phyloP scores from a whole-genome alignment of 2,113 vertebrate genomes.

The Antigone vipio region DNA sequence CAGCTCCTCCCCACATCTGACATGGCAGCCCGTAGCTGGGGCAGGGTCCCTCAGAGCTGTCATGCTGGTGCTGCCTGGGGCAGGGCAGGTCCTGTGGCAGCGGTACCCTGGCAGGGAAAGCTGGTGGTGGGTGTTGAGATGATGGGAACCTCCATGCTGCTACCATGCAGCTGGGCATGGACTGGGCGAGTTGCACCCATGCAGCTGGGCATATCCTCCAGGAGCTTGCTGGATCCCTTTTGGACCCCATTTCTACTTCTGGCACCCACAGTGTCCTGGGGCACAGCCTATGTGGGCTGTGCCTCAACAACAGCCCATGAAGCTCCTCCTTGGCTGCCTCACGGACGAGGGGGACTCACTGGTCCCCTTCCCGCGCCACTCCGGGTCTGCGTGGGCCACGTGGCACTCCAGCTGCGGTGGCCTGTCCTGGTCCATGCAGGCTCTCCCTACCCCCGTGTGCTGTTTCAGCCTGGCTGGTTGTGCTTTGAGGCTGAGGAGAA shows the following conservation, averaged over 20 bases:
- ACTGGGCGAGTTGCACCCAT: fast-evolving
- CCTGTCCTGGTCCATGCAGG: neutral
- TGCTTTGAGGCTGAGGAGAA: neutral
- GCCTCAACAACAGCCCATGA: neutral
- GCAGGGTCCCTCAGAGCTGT: neutral
- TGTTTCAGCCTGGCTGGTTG: neutral
- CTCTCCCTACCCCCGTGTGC: neutral
- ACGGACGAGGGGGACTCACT: fast-evolving
- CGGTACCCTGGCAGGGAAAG: neutral
- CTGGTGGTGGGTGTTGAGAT: neutral
- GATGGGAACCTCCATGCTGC: neutral
- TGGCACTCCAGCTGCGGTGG: neutral
- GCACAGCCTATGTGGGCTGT: neutral
- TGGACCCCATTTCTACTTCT: neutral
- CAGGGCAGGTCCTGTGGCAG: neutral
- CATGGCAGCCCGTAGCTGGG: neutral
- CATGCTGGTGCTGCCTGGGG: neutral
- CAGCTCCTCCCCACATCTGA: neutral
- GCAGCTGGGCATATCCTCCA: neutral
- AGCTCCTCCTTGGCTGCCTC: neutral
- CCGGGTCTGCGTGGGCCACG: fast-evolving
- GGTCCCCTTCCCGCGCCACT: neutral
- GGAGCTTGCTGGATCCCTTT: neutral
- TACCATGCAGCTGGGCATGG: neutral
- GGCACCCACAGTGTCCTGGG: neutral